These are phyloP conservation scores for Cyaniris semiargus DNA, from an alignment of 2,888 invertebrate species.

Conservation along the genomic window DNA sequence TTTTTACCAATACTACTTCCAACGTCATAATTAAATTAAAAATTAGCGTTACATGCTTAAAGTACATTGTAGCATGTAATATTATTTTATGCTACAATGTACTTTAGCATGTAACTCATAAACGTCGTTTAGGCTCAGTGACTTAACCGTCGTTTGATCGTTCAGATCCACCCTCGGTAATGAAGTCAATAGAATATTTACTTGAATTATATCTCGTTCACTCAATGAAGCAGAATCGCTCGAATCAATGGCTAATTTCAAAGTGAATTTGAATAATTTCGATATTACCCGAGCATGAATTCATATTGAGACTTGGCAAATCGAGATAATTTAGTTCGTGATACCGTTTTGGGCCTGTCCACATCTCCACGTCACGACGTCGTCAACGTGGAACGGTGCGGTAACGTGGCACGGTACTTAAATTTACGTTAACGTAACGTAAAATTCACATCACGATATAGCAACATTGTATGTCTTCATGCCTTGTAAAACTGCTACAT, in stretches of 20 bases:
- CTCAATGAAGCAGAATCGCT: constrained; percentile 10
- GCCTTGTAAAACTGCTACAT: too few relatives aligned
- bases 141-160: neutral
- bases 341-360: neutral
- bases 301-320: constrained; percentile 8
- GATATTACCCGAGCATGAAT: constrained; percentile 14
- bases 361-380: too few relatives aligned
- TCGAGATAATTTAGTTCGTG: neutral
- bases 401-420: too few relatives aligned
- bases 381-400: too few relatives aligned
- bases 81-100: too few relatives aligned
- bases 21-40: too few relatives aligned
- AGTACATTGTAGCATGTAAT: too few relatives aligned
- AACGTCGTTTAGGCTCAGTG: neutral
- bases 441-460: too few relatives aligned
- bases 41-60: too few relatives aligned
- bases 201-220: constrained; percentile 16
- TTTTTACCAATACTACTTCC: too few relatives aligned
- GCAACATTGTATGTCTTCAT: too few relatives aligned
- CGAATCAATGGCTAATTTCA: constrained; percentile 27
- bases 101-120: neutral
- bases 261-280: constrained; percentile 22
- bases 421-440: too few relatives aligned
- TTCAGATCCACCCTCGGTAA: neutral
- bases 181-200: constrained; percentile 17